Evolutionary conservation across 2,888 invertebrate genomes (phyloP).

Genomic region (Spilarctia lutea): DNA sequence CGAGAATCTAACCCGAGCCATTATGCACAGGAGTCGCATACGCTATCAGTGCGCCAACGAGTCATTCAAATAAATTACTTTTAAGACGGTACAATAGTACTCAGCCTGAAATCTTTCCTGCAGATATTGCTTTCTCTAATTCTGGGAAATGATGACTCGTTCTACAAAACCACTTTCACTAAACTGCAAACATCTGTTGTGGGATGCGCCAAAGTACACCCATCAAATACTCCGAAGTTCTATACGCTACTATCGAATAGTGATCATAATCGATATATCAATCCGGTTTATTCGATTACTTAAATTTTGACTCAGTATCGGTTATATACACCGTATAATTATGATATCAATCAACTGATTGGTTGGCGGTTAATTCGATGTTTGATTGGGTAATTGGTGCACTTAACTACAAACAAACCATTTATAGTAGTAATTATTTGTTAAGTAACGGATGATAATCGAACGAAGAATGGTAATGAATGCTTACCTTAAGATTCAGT

Average conservation of each 20-base stretch:
- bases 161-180: conserved; percentile 65
- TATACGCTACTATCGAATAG: conserved; percentile 29
- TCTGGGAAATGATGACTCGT: conserved; percentile 31
- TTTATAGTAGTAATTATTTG: too few relatives aligned
- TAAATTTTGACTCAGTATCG: background rate
- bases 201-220: conserved; percentile 70
- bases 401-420: background rate
- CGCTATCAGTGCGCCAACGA: too few relatives aligned
- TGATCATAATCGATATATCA: conserved; percentile 4
- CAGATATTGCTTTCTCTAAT: conserved; percentile 4
- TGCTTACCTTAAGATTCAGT: too few relatives aligned
- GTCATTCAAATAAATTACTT: too few relatives aligned
- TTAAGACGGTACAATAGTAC: background rate
- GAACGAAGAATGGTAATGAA: too few relatives aligned
- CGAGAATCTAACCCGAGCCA: too few relatives aligned
- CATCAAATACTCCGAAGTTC: conserved; percentile 62
- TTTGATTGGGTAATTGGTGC: background rate
- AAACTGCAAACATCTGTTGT: conserved; percentile 32
- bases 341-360: background rate
- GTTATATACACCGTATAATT: background rate
- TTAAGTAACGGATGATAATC: too few relatives aligned
- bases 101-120: background rate
- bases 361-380: background rate
- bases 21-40: too few relatives aligned
- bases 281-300: background rate